phyloP scores from a whole-genome alignment of 2,888 invertebrate species.

The Zaprionus obscuricornis region DNA sequence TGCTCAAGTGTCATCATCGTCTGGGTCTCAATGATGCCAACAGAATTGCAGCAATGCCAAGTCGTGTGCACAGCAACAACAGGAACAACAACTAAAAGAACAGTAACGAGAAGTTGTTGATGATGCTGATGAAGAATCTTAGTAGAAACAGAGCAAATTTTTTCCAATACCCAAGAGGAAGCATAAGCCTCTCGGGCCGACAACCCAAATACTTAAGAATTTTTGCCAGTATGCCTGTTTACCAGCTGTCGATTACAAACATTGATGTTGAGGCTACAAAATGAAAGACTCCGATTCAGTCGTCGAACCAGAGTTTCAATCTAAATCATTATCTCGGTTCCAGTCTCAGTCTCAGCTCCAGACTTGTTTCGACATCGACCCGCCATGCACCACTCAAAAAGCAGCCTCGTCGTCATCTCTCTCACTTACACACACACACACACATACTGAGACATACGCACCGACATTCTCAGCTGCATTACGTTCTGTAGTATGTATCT shows the following conservation, averaged over 20 bases:
- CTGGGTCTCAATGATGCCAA: slow-evolving; percentile 51
- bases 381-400: slow-evolving; percentile 30
- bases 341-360: slow-evolving; percentile 9
- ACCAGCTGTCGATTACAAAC: slow-evolving; percentile 33
- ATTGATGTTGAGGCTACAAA: slow-evolving; percentile 42
- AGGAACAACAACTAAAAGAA: slow-evolving; percentile 17
- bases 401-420: slow-evolving; percentile 5
- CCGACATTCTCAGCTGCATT: too few species aligned
- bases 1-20: slow-evolving; percentile 67
- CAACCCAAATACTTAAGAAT: slow-evolving; percentile 67
- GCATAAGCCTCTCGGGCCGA: slow-evolving; percentile 65
- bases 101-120: slow-evolving; percentile 3
- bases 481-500: too few species aligned
- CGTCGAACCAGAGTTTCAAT: too few species aligned
- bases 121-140: slow-evolving; percentile 5
- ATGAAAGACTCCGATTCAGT: slow-evolving; percentile 10
- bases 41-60: slow-evolving; percentile 57
- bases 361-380: slow-evolving; percentile 51
- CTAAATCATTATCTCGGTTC: too few species aligned
- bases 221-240: slow-evolving; percentile 37
- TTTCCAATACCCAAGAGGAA: slow-evolving; percentile 61
- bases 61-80: slow-evolving; percentile 33
- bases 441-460: too few species aligned
- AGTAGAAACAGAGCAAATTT: slow-evolving; percentile 21
- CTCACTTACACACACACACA: too few species aligned